A percentile compares a stretch with the other conserved stretches of the same genome.
phyloP scores from a whole-genome alignment of 2,888 invertebrate species.

The Coenonympha glycerion region DNA sequence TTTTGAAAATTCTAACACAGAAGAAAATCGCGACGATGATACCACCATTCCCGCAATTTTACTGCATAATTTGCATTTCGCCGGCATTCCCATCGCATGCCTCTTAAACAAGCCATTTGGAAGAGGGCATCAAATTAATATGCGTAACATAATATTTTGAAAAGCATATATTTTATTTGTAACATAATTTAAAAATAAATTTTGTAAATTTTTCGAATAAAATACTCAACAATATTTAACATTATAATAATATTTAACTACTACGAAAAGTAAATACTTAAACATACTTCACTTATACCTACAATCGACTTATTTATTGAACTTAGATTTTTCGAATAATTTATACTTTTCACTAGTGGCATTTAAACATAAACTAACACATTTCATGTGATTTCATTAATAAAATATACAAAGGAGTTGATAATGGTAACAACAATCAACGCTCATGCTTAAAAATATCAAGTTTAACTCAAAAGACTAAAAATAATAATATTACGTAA shows the following conservation, averaged over 20 bases:
- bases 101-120: too few species aligned
- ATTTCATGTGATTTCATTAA: neutral
- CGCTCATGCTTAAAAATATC: conserved; percentile 1
- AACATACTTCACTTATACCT: conserved; percentile 18
- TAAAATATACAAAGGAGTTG: conserved; percentile 1
- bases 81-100: too few species aligned
- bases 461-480: conserved; percentile 6
- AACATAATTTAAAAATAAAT: conserved; percentile 71
- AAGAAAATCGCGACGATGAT: too few species aligned
- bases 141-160: conserved; percentile 30
- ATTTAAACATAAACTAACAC: conserved; percentile 12
- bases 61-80: too few species aligned
- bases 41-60: too few species aligned
- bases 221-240: conserved; percentile 59
- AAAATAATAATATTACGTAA: conserved; percentile 15
- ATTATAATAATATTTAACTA: conserved; percentile 18
- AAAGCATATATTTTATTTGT: conserved; percentile 67
- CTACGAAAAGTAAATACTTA: conserved; percentile 33
- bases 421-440: conserved; percentile 12
- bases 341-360: conserved; percentile 24
- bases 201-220: conserved; percentile 71
- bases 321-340: conserved; percentile 13
- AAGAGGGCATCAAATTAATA: too few species aligned
- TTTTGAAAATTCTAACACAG: too few species aligned
- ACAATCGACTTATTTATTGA: conserved; percentile 1